These are phyloP conservation scores for Tenthredo mesomela DNA, from an alignment of 2,888 invertebrate genomes.

Conservation along the genomic window DNA sequence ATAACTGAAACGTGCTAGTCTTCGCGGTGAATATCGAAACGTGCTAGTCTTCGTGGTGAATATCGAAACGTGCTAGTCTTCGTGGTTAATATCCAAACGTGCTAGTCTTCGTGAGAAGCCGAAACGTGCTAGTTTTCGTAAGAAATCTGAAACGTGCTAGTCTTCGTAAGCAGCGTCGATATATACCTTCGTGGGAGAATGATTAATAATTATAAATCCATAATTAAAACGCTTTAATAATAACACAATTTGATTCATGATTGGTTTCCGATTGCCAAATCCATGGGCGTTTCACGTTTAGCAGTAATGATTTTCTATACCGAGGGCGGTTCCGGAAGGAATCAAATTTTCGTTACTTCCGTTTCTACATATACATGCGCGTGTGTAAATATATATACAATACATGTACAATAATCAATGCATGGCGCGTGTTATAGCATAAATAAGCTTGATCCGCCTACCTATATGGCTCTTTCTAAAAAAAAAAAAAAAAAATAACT, in stretches of 20 bases:
- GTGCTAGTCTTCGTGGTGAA: too few relatives aligned
- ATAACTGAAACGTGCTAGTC: too few relatives aligned
- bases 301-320: background rate
- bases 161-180: too few relatives aligned
- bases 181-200: too few relatives aligned
- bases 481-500: background rate
- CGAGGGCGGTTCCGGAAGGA: background rate
- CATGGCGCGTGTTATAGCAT: background rate
- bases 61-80: too few relatives aligned
- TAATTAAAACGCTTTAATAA: background rate
- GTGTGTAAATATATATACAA: background rate
- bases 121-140: too few relatives aligned
- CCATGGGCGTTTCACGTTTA: background rate
- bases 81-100: too few relatives aligned
- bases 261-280: background rate
- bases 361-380: background rate
- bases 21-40: too few relatives aligned
- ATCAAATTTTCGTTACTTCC: background rate
- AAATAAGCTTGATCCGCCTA: background rate
- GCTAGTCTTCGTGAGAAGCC: too few relatives aligned
- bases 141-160: too few relatives aligned
- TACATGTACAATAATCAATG: background rate
- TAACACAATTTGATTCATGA: background rate
- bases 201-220: background rate
- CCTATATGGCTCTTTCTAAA: slow-evolving; percentile 1